Evolutionary conservation across 2,888 invertebrate species (phyloP).

Genomic region (Ophion ventricosus): DNA sequence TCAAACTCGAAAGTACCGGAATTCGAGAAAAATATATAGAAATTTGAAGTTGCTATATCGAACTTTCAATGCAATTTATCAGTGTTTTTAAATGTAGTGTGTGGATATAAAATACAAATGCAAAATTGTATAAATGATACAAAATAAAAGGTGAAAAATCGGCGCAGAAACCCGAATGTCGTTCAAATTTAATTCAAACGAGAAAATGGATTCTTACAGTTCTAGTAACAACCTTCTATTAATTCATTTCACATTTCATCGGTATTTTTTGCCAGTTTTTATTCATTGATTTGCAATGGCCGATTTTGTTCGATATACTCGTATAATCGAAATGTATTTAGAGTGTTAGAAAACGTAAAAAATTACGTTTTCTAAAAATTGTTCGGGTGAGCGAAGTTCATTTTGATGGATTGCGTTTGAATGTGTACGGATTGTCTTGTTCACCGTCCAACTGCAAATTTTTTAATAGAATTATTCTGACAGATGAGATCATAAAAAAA

Average conservation of each 20-base stretch:
- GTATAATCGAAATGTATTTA: no score
- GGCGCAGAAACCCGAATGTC: background rate
- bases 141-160: background rate
- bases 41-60: no score
- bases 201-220: background rate
- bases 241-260: background rate
- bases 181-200: background rate
- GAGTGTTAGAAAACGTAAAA: no score
- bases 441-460: background rate
- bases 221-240: background rate
- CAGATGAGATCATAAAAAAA: slow-evolving; percentile 28
- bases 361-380: no score
- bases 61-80: no score
- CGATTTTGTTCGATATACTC: no score
- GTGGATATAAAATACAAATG: background rate
- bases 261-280: background rate
- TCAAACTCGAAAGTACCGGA: no score
- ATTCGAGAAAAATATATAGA: no score
- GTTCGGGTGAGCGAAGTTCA: background rate
- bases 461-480: slow-evolving; percentile 1
- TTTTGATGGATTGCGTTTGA: background rate
- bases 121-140: background rate
- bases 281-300: no score
- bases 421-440: no score
- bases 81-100: no score